A percentile compares a stretch with the other conserved stretches of the same genome.
These are phyloP conservation scores for Clanis bilineata DNA, from an alignment of 2,888 invertebrate species.

Conservation along the genomic window DNA sequence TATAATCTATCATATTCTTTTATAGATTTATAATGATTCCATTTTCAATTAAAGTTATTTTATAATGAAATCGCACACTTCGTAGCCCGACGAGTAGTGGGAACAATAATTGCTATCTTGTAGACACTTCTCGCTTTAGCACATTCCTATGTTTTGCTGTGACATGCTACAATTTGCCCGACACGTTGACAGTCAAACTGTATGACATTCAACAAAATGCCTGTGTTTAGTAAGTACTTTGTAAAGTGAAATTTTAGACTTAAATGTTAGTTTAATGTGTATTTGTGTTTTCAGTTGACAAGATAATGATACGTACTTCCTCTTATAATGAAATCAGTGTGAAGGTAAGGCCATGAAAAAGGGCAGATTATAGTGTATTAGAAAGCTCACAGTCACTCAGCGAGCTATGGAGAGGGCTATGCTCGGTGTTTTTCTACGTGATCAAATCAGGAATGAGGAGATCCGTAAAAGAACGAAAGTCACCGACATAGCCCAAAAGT, in stretches of 20 bases:
- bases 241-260: neutral
- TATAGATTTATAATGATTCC: no score
- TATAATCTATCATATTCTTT: no score
- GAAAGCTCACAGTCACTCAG: no score
- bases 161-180: slow-evolving; percentile 43
- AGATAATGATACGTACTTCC: no score
- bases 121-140: slow-evolving; percentile 7
- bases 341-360: no score
- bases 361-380: no score
- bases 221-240: neutral
- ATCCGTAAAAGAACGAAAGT: no score
- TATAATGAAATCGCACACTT: slow-evolving; percentile 28
- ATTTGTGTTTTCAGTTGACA: neutral
- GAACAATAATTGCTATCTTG: slow-evolving; percentile 61
- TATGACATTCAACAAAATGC: slow-evolving; percentile 14
- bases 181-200: slow-evolving; percentile 45
- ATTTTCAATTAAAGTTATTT: neutral
- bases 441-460: no score
- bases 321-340: no score
- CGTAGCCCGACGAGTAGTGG: slow-evolving; percentile 39
- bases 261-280: neutral
- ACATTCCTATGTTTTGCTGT: slow-evolving; percentile 36
- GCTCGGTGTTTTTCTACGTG: no score
- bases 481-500: no score
- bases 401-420: no score